Percentiles rank a stretch among this genome's conserved stretches.
Conservation (phyloP, 2,113 vertebrate species). For the Salminus brasiliensis region DNA sequence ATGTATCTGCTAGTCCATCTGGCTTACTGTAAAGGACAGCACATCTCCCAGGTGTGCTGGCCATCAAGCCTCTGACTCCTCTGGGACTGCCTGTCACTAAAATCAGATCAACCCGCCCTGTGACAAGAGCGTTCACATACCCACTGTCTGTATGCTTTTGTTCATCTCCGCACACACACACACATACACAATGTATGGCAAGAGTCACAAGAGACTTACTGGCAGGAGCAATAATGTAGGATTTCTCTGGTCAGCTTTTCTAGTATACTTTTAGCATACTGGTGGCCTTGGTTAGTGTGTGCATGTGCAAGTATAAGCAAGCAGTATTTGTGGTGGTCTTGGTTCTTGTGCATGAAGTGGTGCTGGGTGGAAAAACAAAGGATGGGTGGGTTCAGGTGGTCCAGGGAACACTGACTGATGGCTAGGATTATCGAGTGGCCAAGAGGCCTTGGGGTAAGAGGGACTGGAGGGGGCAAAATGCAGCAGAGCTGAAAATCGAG, state of each 20-base stretch:
- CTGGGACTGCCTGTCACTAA: conserved; percentile 36
- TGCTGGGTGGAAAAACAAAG: background rate
- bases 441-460: conserved; percentile 5
- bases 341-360: background rate
- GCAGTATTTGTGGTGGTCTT: background rate
- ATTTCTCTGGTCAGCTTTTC: background rate
- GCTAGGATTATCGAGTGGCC: conserved; percentile 36
- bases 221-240: background rate
- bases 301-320: background rate
- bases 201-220: background rate
- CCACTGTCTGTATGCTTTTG: conserved; percentile 25
- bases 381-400: conserved; percentile 29
- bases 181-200: background rate
- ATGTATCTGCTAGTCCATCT: conserved; percentile 40
- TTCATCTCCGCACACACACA: conserved; percentile 11
- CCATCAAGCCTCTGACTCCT: conserved; percentile 11
- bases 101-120: conserved; percentile 30
- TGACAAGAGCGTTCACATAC: conserved; percentile 17
- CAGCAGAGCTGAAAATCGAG: conserved; percentile 33
- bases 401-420: conserved; percentile 24
- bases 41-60: conserved; percentile 25
- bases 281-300: no score
- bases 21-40: conserved; percentile 1
- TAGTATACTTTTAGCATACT: no score
- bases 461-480: background rate